Evolutionary conservation across 2,888 invertebrate genomes (phyloP), one percentile per base, ranked within the genome.

Genomic region (Leptopilina syphax): DNA sequence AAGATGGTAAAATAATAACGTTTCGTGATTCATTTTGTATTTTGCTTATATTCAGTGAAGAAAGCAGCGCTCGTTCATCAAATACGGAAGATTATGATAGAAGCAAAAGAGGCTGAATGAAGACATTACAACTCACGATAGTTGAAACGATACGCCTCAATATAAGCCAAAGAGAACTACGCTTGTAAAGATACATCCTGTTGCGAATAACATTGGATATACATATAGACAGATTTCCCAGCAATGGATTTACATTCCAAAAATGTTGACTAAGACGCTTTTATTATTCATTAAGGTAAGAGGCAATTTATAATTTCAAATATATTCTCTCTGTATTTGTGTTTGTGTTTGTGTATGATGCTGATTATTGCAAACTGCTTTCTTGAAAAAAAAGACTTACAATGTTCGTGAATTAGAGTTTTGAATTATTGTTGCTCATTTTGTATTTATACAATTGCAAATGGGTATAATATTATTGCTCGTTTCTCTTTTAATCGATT

Each of bases 51-150:
- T 44, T 85, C 86, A 86, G 85, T 85, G 88, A 86, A 89, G 89
- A 89, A 88, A 88, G 88, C 3, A 87, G 85, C 84, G 88, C 87
- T 87, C 90, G 89, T 90, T 88, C 87, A 90, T 90, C 90, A 34
- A 34, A 89, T 84, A 84, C 81, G 82, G 83, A 8, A 88, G 88
- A 89, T 90, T 90, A 90, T 88, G 90, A 90, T 90, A 90, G 87
- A 87, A 87, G 85, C 84, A 79, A 83, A 44, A 44, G 44, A 78
- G 34, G 83, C 82, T 87, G 87, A 88, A 89, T 88, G 88, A 90
- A 89, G 90, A 89, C 88, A 89, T 90, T 89, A 34, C 34, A 34
- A 34, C 34, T 83, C 84, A 84, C 85, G 87, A 87, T 85, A 83
- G 85, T 83, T 84, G 83, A 79, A 82, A 85, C 44, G 82, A 84